These are phyloP conservation scores for Acrocephalus scirpaceus DNA, from an alignment of 2,797 vertebrate genomes.

Conservation along the genomic window DNA sequence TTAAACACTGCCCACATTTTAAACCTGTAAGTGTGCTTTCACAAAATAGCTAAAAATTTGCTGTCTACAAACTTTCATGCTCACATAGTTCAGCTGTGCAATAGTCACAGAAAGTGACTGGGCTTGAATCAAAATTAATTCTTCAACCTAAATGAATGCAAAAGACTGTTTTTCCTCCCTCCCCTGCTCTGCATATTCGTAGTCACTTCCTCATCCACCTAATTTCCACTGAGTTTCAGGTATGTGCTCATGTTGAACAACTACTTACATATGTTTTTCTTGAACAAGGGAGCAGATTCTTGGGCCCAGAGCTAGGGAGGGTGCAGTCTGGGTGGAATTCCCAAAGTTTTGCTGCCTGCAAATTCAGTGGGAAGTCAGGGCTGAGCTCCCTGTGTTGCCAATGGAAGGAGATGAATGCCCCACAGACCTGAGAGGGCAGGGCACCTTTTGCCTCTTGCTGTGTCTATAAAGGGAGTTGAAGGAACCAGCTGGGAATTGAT, in stretches of 20 bases:
- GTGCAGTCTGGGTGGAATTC: neutral
- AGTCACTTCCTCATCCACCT: neutral
- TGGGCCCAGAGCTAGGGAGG: neutral
- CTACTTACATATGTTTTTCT: constrained; percentile 44
- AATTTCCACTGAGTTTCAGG: constrained; percentile 23
- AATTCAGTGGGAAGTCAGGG: neutral
- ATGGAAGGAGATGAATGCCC: neutral
- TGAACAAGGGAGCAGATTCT: neutral
- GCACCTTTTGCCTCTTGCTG: neutral
- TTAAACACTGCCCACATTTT: neutral
- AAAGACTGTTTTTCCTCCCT: neutral
- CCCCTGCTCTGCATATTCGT: neutral
- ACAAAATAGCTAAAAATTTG: neutral
- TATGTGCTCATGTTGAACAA: neutral
- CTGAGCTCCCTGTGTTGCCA: neutral
- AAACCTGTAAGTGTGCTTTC: neutral
- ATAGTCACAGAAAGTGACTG: constrained; percentile 17
- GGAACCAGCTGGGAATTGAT: neutral
- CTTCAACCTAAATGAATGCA: neutral
- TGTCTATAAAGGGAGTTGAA: neutral
- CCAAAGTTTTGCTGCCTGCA: neutral
- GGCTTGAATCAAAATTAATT: neutral
- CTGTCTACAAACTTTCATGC: constrained; percentile 1
- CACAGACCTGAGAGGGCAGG: neutral
- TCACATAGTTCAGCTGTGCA: neutral